A percentile compares a stretch with the other conserved stretches of the same genome.
Evolutionary conservation across 2,113 vertebrate species (phyloP).

Genomic region (Bolborhynchus lineola): DNA sequence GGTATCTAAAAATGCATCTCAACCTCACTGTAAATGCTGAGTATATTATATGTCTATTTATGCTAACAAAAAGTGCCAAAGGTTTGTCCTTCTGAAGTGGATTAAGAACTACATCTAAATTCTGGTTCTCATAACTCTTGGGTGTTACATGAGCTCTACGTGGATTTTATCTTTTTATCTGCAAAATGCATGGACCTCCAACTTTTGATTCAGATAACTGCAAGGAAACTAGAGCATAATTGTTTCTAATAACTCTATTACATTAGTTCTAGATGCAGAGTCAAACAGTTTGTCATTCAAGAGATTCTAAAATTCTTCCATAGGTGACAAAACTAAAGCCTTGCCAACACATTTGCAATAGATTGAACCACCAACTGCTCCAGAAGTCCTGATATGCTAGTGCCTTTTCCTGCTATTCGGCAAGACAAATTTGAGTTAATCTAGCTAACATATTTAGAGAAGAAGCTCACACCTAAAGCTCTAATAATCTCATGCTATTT

Average conservation of each 20-base stretch:
- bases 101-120: neutral
- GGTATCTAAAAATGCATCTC: neutral
- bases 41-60: neutral
- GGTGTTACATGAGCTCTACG: rapidly evolving
- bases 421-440: neutral
- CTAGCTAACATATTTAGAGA: neutral
- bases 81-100: neutral
- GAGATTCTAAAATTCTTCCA: neutral
- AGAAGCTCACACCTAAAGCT: neutral
- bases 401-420: neutral
- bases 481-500: too few species aligned
- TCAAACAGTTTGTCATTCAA: neutral
- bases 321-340: neutral
- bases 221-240: neutral
- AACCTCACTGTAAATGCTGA: neutral
- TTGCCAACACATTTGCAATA: neutral
- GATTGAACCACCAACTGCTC: neutral
- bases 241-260: neutral
- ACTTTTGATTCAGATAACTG: neutral
- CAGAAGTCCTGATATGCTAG: neutral
- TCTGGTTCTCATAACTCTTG: neutral
- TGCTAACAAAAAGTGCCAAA: neutral
- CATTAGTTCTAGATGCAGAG: neutral
- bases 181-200: neutral
- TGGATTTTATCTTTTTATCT: neutral